Percentiles rank a stretch among this genome's conserved stretches.
Evolutionary conservation across 2,113 vertebrate species (phyloP).

Genomic region (Patagioenas fasciata): DNA sequence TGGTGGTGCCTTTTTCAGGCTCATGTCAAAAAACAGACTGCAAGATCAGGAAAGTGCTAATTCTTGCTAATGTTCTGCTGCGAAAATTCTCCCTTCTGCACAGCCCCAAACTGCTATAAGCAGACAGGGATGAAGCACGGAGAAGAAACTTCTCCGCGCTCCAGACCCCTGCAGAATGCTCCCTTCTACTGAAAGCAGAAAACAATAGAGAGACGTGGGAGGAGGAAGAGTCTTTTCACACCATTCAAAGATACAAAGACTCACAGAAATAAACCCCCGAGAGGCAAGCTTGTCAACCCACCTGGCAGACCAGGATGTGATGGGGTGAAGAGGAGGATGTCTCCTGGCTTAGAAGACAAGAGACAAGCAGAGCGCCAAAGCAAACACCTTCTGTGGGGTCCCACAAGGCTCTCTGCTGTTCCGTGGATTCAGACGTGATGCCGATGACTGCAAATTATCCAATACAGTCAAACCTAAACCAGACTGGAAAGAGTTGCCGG

Average conservation of each 20-base stretch:
- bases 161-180: constrained; percentile 24
- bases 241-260: not conserved
- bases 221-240: constrained; percentile 29
- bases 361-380: not conserved
- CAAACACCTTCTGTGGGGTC: not conserved
- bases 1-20: not conserved
- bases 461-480: rapidly evolving
- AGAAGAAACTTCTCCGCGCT: not conserved
- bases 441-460: not conserved
- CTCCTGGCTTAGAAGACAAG: not conserved
- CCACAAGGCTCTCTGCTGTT: not conserved
- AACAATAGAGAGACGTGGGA: constrained; percentile 27
- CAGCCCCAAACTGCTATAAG: not conserved
- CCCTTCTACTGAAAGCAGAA: constrained; percentile 1
- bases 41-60: not conserved
- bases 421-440: not conserved
- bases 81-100: not conserved
- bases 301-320: not conserved
- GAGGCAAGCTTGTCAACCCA: not conserved
- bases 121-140: not conserved
- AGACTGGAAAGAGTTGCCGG: not conserved
- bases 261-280: not conserved
- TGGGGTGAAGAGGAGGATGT: not conserved
- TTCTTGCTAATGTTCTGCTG: not conserved
- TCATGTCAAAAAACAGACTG: not conserved